A percentile compares a stretch with the other conserved stretches of the same genome.
Conservation (phyloP, 2,888 invertebrate genomes). For the Tineola bisselliella region DNA sequence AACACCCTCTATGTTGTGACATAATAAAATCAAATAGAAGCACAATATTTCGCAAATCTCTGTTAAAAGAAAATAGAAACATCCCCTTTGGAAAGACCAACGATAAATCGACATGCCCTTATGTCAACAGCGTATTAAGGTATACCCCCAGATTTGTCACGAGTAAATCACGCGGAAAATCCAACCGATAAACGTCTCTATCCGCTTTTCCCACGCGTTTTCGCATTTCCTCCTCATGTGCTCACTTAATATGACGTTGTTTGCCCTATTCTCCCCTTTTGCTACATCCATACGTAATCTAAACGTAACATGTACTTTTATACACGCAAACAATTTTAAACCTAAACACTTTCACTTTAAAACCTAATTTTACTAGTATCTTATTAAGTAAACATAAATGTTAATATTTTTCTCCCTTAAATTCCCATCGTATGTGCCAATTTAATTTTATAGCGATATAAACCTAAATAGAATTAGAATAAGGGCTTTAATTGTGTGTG, state of each 20-base stretch:
- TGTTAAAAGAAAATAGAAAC: constrained; percentile 7
- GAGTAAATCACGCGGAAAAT: constrained; percentile 65
- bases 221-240: constrained; percentile 66
- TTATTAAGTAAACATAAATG: not conserved
- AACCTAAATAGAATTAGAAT: not conserved
- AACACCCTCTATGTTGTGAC: not conserved
- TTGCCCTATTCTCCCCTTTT: constrained; percentile 57
- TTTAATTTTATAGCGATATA: not conserved
- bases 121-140: constrained; percentile 59
- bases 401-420: not conserved
- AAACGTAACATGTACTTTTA: constrained; percentile 20
- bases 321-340: constrained; percentile 14
- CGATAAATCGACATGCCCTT: constrained; percentile 60
- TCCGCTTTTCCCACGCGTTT: constrained; percentile 68
- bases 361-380: not conserved
- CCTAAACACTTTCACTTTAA: not conserved
- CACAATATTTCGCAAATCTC: not conserved
- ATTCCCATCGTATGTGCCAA: not conserved
- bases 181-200: constrained; percentile 66
- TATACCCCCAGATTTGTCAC: constrained; percentile 60
- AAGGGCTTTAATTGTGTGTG: not conserved
- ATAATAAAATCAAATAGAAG: constrained; percentile 4
- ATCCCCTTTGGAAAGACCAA: constrained; percentile 25
- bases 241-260: constrained; percentile 67
- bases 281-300: constrained; percentile 19